phyloP scores from a whole-genome alignment of 2,888 invertebrate species.

The Muscina levida region DNA sequence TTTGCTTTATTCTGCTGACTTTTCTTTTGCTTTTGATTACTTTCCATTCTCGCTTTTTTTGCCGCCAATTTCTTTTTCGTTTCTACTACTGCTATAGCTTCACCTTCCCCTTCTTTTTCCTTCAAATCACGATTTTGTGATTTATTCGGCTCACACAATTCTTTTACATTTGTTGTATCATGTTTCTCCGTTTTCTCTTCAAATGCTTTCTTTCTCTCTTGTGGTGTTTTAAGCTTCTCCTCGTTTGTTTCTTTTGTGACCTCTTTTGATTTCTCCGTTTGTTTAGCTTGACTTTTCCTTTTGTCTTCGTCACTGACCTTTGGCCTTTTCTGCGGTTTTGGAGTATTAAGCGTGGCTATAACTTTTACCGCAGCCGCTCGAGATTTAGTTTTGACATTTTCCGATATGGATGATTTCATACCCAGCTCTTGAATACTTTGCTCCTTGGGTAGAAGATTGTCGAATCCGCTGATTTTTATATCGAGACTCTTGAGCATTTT shows the following conservation, averaged over 20 bases:
- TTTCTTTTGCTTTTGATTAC: constrained; percentile 67
- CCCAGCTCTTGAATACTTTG: constrained; percentile 75
- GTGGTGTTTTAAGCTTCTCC: constrained; percentile 11
- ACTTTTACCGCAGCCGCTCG: constrained; percentile 78
- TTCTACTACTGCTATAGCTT: constrained; percentile 32
- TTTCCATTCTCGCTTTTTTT: constrained; percentile 67
- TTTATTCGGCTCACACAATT: constrained; percentile 53
- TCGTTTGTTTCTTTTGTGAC: not conserved
- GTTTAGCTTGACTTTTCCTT: constrained; percentile 24
- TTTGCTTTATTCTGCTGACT: constrained; percentile 10
- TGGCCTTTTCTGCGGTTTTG: constrained; percentile 68
- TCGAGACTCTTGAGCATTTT: constrained; percentile 79
- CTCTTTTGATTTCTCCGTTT: constrained; percentile 50
- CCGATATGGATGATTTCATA: constrained; percentile 79
- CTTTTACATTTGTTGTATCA: not conserved
- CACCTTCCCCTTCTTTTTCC: not conserved
- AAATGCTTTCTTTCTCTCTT: constrained; percentile 14
- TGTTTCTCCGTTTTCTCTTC: constrained; percentile 42
- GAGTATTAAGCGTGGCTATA: constrained; percentile 72
- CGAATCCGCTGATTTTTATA: constrained; percentile 79
- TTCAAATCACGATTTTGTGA: constrained; percentile 8
- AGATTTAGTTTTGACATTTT: constrained; percentile 80
- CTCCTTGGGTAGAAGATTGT: constrained; percentile 76
- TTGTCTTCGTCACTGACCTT: constrained; percentile 50
- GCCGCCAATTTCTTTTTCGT: constrained; percentile 67